Evolutionary conservation across 2,797 vertebrate genomes (phyloP), one percentile per base, ranked within the genome.

Genomic region (Okamejei kenojei): DNA sequence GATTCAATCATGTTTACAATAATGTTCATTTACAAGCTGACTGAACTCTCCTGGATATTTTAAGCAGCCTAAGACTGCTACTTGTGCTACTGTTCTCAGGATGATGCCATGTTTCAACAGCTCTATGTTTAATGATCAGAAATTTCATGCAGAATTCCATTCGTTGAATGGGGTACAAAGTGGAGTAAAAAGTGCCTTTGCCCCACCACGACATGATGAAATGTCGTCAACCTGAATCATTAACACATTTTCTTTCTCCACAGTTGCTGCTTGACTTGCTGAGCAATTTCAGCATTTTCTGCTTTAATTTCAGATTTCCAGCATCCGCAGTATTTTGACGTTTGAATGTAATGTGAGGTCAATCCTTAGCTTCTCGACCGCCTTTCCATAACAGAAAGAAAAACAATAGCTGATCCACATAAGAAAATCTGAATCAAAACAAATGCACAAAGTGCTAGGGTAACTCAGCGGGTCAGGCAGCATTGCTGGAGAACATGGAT

Each of bases 1-100:
- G 74, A 19, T 74, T 71, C 35, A 35, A 19, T 74, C 26, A 23
- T 58, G 38, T 92, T 92, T 76, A 74, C 1, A 58, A 90, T 2
- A 29, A 38, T 92, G 23, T 92, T 92, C 65, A 29, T 54, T 92
- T 23, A 74, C 73, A 38, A 92, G 10, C 68, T 92, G 90, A 74
- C 35, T 76, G 90, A 26, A 74, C 45, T 29, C 8, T 92, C 23
- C 7, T 8, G 13, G 2, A 29, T 1, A 1, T n/a, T 74, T 92
- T 76, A 54, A 92, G 38, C 38, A 76, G 32, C 2, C 26, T 26
- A 29, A 26, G 54, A 15, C 81, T 84, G 61, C n/a, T 23, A 29
- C 23, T 92, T 92, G 23, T 54, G 45, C 11, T 10, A 26, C 3
- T 73, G 19, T 32, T 7, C 9, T 90, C 7, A n/a, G 84, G 0